phyloP scores from a whole-genome alignment of 2,888 invertebrate genomes.

The Alentia gelatinosa region DNA sequence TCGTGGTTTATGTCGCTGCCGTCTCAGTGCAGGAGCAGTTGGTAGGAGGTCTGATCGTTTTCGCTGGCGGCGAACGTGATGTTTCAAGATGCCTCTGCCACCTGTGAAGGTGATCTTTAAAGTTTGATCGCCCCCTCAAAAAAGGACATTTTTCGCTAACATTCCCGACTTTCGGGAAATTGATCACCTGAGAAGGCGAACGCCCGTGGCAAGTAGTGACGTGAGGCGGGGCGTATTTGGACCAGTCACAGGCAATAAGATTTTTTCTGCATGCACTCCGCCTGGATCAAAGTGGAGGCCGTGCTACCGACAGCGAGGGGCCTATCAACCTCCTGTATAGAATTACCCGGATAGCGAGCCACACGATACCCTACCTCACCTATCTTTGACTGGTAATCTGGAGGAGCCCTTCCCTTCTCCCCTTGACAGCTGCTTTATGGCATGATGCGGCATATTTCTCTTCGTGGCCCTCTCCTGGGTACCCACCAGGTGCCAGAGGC shows the following conservation, averaged over 20 bases:
- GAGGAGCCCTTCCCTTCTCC: background rate
- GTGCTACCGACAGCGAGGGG: background rate
- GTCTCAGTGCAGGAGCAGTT: background rate
- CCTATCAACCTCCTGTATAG: background rate
- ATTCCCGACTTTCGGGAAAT: background rate
- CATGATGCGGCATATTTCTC: no score
- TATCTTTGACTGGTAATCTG: background rate
- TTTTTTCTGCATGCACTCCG: background rate
- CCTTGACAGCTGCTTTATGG: background rate
- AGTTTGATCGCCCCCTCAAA: background rate
- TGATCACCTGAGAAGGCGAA: background rate
- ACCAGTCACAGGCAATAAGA: background rate
- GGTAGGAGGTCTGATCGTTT: background rate
- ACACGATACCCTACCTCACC: background rate
- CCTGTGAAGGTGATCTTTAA: constrained; percentile 17
- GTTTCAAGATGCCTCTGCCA: background rate
- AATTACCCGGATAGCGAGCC: background rate
- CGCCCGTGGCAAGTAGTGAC: background rate
- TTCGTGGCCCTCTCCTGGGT: no score
- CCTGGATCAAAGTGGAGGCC: background rate
- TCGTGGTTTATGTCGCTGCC: no score
- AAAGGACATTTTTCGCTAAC: background rate
- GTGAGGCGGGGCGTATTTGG: background rate
- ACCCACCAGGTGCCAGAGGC: no score
- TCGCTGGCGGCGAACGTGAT: background rate